Conservation (phyloP, 2,888 invertebrate genomes). For the Philereme transversata region DNA sequence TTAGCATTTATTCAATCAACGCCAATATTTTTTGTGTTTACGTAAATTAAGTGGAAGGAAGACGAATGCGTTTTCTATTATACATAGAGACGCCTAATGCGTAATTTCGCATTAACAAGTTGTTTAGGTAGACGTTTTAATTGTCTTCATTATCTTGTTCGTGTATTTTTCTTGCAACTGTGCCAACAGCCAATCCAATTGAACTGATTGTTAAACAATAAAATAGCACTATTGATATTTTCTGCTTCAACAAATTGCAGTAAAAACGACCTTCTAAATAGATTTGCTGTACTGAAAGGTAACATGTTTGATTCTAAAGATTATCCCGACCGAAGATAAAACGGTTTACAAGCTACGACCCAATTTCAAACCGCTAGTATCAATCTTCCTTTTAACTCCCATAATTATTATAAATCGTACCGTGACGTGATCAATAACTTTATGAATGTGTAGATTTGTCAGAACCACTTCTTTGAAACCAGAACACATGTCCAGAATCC, state of each 20-base stretch:
- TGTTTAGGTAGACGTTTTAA: slow-evolving; percentile 23
- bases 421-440: slow-evolving; percentile 33
- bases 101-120: too few species aligned
- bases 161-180: slow-evolving; percentile 29
- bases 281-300: not conserved
- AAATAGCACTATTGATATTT: slow-evolving; percentile 24
- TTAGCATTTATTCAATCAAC: slow-evolving; percentile 11
- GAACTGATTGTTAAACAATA: slow-evolving; percentile 30
- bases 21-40: slow-evolving; percentile 13
- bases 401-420: slow-evolving; percentile 36
- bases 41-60: slow-evolving; percentile 28
- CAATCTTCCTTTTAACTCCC: slow-evolving; percentile 35
- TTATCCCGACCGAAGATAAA: slow-evolving; percentile 6
- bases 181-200: slow-evolving; percentile 31
- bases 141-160: slow-evolving; percentile 23
- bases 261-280: slow-evolving; percentile 5
- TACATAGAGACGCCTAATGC: slow-evolving; percentile 14
- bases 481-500: slow-evolving; percentile 55
- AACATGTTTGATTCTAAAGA: not conserved
- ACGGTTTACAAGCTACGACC: slow-evolving; percentile 40
- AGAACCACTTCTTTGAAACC: slow-evolving; percentile 60
- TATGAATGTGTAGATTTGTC: slow-evolving; percentile 29
- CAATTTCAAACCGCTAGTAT: slow-evolving; percentile 32
- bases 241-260: slow-evolving; percentile 4
- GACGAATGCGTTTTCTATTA: slow-evolving; percentile 21